Conservation (phyloP, 2,888 invertebrate genomes). For the Glyphotaelius pellucidus region DNA sequence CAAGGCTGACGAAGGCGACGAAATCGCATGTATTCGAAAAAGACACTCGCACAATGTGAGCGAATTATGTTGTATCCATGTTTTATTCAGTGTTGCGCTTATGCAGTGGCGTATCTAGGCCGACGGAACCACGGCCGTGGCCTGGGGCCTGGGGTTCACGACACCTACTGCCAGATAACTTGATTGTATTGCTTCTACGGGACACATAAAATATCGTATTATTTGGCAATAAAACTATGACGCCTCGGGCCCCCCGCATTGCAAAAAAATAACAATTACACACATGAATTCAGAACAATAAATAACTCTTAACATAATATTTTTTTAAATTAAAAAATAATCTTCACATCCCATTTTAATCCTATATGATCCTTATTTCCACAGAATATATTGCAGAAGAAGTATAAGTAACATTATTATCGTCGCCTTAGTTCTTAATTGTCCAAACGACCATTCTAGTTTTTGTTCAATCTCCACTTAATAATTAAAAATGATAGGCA, state of each 20-base stretch:
- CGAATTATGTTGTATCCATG: not conserved
- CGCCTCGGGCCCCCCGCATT: not conserved
- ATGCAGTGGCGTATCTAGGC: not conserved
- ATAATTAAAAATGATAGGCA: too few relatives aligned
- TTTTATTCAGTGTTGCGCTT: not conserved
- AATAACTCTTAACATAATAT: too few relatives aligned
- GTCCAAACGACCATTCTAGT: too few relatives aligned
- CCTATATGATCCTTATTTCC: too few relatives aligned
- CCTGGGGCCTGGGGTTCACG: not conserved
- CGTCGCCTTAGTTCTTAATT: too few relatives aligned
- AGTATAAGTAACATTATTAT: too few relatives aligned
- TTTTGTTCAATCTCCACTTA: too few relatives aligned
- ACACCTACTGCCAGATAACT: not conserved
- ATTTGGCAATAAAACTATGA: not conserved
- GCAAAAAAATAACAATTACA: not conserved
- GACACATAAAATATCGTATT: not conserved
- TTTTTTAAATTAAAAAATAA: too few relatives aligned
- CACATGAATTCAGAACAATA: not conserved
- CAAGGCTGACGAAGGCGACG: not conserved
- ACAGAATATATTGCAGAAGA: too few relatives aligned
- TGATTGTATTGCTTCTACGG: not conserved
- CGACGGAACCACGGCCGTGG: not conserved
- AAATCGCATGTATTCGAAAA: slow-evolving; percentile 2
- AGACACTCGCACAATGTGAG: not conserved
- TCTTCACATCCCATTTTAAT: too few relatives aligned